These are phyloP conservation scores for Aphidius ervi DNA, from an alignment of 1,140 invertebrate species.

Conservation along the genomic window DNA sequence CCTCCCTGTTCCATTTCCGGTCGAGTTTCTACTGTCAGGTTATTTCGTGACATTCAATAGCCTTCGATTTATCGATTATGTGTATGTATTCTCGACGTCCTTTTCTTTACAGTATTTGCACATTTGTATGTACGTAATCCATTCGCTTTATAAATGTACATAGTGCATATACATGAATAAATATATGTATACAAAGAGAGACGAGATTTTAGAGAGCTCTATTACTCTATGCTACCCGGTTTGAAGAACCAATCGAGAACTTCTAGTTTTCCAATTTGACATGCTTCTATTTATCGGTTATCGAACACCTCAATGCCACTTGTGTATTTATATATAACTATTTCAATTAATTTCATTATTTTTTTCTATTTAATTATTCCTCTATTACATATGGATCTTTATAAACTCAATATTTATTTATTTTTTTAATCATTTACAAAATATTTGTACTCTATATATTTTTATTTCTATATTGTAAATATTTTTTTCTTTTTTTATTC, in stretches of 20 bases:
- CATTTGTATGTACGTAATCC: too few species aligned
- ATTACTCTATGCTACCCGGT: constrained; percentile 37
- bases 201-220: constrained; percentile 30
- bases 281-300: constrained; percentile 30
- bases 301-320: constrained; percentile 9
- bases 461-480: too few species aligned
- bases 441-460: too few species aligned
- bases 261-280: constrained; percentile 43
- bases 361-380: background rate
- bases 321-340: background rate
- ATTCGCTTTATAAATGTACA: too few species aligned
- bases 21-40: constrained; percentile 36
- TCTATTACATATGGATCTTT: too few species aligned
- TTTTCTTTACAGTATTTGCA: too few species aligned
- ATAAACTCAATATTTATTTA: too few species aligned
- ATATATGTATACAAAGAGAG: too few species aligned
- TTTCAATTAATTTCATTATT: background rate
- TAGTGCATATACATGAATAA: too few species aligned
- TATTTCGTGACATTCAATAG: constrained; percentile 14
- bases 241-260: constrained; percentile 47
- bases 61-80: constrained; percentile 37
- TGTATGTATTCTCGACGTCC: background rate
- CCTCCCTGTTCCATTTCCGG: constrained; percentile 43
- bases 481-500: too few species aligned
- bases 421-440: too few species aligned